Evolutionary conservation across 2,888 invertebrate genomes (phyloP).

Genomic region (Bellardia bayeri): DNA sequence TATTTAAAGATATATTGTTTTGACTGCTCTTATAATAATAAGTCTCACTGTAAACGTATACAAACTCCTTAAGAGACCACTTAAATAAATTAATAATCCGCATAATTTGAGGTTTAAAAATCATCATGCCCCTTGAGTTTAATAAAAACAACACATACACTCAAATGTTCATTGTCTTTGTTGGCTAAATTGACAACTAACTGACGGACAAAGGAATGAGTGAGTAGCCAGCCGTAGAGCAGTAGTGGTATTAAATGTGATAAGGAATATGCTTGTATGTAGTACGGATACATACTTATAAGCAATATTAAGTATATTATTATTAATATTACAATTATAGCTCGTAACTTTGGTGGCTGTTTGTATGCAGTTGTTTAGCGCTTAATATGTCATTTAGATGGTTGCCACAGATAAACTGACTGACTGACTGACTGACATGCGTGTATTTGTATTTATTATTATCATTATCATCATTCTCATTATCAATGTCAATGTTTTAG

Average conservation of each 20-base stretch:
- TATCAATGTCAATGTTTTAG: slow-evolving; percentile 61
- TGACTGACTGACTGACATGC: slow-evolving; percentile 73
- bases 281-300: not conserved
- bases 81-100: slow-evolving; percentile 84
- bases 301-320: not conserved
- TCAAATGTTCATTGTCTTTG: slow-evolving; percentile 10
- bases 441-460: slow-evolving; percentile 64
- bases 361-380: slow-evolving; percentile 81
- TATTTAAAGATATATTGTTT: no score
- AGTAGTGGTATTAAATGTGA: not conserved
- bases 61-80: slow-evolving; percentile 78
- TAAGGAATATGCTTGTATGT: not conserved
- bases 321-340: slow-evolving; percentile 73
- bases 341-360: slow-evolving; percentile 71
- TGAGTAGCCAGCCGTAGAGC: not conserved
- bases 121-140: slow-evolving; percentile 71
- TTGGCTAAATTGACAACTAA: slow-evolving; percentile 36
- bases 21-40: not conserved
- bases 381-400: slow-evolving; percentile 84
- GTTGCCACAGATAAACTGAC: slow-evolving; percentile 81
- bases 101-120: slow-evolving; percentile 83
- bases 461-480: slow-evolving; percentile 62
- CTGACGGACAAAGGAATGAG: not conserved
- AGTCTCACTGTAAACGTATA: slow-evolving; percentile 7
- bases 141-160: slow-evolving; percentile 9